These are phyloP conservation scores for Anarrhichthys ocellatus DNA, from an alignment of 2,113 vertebrate genomes.

Conservation along the genomic window DNA sequence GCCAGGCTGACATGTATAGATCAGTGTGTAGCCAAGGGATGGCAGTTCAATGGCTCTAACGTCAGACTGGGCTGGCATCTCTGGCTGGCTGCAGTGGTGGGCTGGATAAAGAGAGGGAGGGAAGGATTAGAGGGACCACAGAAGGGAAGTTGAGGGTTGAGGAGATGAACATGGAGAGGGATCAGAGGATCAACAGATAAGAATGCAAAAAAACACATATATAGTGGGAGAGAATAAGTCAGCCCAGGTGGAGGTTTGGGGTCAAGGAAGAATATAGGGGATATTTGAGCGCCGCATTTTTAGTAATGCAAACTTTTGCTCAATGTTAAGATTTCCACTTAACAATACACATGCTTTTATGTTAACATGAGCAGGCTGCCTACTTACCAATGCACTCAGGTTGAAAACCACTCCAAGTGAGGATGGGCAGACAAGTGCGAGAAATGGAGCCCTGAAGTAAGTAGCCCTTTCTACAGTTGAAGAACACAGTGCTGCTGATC, in stretches of 20 bases:
- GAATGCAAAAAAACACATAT: not conserved
- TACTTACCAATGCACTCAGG: conserved; percentile 93
- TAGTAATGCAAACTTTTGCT: not conserved
- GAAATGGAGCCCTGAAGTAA: conserved; percentile 96
- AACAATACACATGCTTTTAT: not conserved
- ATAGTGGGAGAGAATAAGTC: not conserved
- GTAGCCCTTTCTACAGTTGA: conserved; percentile 96
- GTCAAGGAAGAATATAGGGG: not conserved
- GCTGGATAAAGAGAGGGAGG: conserved; percentile 74
- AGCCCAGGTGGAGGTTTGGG: not conserved
- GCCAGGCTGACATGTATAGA: conserved; percentile 96
- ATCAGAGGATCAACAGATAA: conserved; percentile 8
- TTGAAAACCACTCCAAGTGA: conserved; percentile 96
- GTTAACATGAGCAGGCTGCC: not conserved
- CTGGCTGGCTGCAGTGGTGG: conserved; percentile 96
- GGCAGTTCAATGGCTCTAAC: conserved; percentile 95
- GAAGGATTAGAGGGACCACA: conserved; percentile 14
- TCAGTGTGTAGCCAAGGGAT: conserved; percentile 96
- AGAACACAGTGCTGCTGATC: conserved; percentile 91
- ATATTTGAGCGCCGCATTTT: not conserved
- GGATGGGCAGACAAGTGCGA: conserved; percentile 95
- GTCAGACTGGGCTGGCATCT: conserved; percentile 91
- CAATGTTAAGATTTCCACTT: not conserved
- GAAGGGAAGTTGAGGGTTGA: not conserved
- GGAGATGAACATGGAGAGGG: not conserved